phyloP scores from a whole-genome alignment of 2,888 invertebrate genomes.

The Eupithecia pulchellata region DNA sequence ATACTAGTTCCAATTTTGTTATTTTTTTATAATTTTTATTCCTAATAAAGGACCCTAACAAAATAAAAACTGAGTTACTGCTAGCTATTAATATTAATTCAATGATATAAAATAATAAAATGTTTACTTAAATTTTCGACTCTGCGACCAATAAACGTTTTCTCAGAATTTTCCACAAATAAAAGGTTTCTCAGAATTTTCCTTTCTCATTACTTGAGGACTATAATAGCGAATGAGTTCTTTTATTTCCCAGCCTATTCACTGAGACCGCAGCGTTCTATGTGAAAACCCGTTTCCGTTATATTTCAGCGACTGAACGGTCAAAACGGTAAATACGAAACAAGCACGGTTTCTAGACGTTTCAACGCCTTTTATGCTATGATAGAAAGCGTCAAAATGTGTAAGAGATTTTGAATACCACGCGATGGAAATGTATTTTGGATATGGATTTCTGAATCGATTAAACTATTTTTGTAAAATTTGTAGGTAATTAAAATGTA shows the following conservation, averaged over 20 bases:
- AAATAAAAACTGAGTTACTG: no score
- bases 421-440: not conserved
- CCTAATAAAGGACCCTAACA: no score
- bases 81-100: no score
- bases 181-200: not conserved
- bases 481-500: not conserved
- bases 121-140: not conserved
- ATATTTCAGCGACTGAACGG: constrained; percentile 12
- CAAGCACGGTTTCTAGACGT: constrained; percentile 6
- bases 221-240: not conserved
- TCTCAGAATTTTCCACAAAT: not conserved
- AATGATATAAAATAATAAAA: not conserved
- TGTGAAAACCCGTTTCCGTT: constrained; percentile 11
- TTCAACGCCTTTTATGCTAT: not conserved
- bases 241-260: not conserved
- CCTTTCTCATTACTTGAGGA: not conserved
- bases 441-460: not conserved
- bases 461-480: not conserved
- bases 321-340: constrained; percentile 8
- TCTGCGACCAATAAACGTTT: not conserved
- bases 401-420: not conserved
- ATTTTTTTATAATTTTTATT: no score
- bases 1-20: no score
- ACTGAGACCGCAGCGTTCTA: not conserved
- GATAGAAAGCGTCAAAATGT: not conserved